Evolutionary conservation across 1,140 invertebrate species (phyloP).

Genomic region (Lepidurus arcticus): DNA sequence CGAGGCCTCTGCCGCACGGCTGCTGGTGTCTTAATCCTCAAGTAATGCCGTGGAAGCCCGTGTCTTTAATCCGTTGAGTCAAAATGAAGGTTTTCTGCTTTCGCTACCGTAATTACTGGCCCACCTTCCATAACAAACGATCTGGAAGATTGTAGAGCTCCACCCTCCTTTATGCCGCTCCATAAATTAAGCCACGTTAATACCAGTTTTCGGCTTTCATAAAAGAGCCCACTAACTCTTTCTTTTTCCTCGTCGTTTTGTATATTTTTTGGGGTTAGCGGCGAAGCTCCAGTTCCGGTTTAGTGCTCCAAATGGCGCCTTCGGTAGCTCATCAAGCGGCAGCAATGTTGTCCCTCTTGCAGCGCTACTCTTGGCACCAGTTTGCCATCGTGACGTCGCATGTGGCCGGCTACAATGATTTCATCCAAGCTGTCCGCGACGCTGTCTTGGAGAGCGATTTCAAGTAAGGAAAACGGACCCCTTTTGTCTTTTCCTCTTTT

Average conservation of each 20-base stretch:
- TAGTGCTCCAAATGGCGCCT: slow-evolving; percentile 84
- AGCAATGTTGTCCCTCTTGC: slow-evolving; percentile 70
- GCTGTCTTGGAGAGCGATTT: slow-evolving; percentile 76
- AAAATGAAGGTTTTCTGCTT: background rate
- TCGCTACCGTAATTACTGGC: background rate
- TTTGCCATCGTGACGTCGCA: slow-evolving; percentile 78
- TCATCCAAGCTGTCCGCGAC: slow-evolving; percentile 84
- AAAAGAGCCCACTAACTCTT: background rate
- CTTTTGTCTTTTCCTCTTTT: background rate
- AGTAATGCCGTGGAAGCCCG: background rate
- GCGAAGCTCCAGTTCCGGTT: slow-evolving; percentile 70
- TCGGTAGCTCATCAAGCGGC: slow-evolving; percentile 78
- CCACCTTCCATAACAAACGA: background rate
- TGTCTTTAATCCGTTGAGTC: background rate
- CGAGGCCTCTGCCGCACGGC: background rate
- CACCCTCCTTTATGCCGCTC: background rate
- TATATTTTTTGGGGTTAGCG: slow-evolving; percentile 30
- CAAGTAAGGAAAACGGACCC: slow-evolving; percentile 52
- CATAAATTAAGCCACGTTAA: background rate
- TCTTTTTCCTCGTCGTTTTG: slow-evolving; percentile 5
- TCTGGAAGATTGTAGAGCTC: background rate
- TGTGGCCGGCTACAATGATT: slow-evolving; percentile 89
- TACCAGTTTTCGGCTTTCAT: background rate
- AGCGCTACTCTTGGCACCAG: slow-evolving; percentile 93
- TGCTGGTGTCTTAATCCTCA: background rate